These are phyloP conservation scores for Lucilia sericata DNA, from an alignment of 1,140 invertebrate species.

Conservation along the genomic window DNA sequence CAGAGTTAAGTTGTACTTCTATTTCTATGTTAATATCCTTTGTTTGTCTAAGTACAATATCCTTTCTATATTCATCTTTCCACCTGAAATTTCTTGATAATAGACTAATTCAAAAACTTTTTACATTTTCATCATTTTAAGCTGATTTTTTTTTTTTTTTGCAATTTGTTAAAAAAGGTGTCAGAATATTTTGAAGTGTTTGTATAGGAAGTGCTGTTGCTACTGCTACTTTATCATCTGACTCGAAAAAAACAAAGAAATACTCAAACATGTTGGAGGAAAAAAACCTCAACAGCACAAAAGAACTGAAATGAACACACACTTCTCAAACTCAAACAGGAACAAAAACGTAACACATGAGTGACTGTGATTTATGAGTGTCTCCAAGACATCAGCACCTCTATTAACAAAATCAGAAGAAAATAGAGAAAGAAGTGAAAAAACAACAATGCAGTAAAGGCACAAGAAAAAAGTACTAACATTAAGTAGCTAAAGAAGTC, in stretches of 20 bases:
- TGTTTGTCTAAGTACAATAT: background rate
- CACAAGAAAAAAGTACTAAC: background rate
- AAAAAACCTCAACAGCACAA: background rate
- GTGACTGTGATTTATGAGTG: constrained; percentile 28
- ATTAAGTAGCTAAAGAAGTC: constrained; percentile 10
- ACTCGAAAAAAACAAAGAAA: background rate
- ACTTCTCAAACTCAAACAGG: background rate
- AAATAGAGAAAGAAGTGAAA: background rate
- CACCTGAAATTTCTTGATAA: background rate
- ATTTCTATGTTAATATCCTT: too few species aligned
- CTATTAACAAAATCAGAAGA: constrained; percentile 15
- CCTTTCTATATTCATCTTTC: background rate
- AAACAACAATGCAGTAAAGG: background rate
- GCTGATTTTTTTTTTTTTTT: background rate
- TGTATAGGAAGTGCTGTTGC: background rate
- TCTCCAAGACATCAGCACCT: constrained; percentile 18
- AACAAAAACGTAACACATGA: constrained; percentile 9
- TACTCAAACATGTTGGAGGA: too few species aligned
- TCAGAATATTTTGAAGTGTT: background rate
- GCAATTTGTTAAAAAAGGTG: background rate
- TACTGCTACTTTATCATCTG: background rate
- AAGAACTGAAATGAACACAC: too few species aligned
- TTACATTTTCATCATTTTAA: background rate
- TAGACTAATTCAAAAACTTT: background rate
- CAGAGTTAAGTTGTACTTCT: too few species aligned